Evolutionary conservation across 2,113 vertebrate species (phyloP).

Genomic region (Microtus richardsoni): DNA sequence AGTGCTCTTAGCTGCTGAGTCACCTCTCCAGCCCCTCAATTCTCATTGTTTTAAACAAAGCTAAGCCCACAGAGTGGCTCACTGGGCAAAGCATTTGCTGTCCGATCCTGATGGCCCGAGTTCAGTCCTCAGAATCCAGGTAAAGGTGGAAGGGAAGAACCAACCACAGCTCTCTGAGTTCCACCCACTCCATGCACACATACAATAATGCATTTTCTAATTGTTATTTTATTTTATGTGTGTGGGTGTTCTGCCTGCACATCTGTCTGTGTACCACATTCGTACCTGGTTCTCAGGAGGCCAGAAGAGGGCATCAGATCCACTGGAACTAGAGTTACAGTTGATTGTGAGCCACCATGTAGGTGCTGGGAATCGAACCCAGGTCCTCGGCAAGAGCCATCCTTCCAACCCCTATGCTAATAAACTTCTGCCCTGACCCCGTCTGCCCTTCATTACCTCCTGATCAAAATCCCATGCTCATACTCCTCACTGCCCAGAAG

Average conservation of each 20-base stretch:
- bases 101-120: not conserved
- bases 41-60: slow-evolving; percentile 17
- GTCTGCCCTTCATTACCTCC: not conserved
- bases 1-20: not conserved
- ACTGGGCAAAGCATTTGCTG: not conserved
- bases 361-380: not conserved
- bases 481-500: not conserved
- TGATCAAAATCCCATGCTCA: not conserved
- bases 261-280: not conserved
- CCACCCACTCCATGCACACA: not conserved
- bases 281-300: not conserved
- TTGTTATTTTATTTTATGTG: not conserved
- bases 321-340: not conserved
- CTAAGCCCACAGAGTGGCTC: not conserved
- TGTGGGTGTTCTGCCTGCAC: not conserved
- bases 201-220: not conserved
- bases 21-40: not conserved
- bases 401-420: not conserved
- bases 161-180: not conserved
- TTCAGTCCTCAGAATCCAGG: not conserved
- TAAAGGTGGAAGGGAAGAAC: not conserved
- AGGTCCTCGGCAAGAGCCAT: not conserved
- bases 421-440: not conserved
- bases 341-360: not conserved
- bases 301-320: not conserved